phyloP scores from a whole-genome alignment of 2,797 vertebrate genomes.

The Petrocephalus schoutedeni region DNA sequence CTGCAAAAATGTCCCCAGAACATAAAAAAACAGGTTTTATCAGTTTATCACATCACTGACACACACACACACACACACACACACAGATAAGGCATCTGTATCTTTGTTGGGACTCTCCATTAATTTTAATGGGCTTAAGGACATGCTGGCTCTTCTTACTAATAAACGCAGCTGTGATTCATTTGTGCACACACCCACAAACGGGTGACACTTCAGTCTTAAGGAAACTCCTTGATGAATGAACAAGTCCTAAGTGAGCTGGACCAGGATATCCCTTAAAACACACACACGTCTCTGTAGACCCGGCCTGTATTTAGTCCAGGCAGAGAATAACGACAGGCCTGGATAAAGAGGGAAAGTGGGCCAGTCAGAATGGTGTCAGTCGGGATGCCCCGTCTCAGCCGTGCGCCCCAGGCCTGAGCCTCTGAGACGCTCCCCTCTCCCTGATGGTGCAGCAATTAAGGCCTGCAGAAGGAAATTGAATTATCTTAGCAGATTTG shows the following conservation, averaged over 20 bases:
- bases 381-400: background rate
- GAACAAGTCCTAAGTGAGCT: background rate
- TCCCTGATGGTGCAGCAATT: background rate
- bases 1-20: too few relatives aligned
- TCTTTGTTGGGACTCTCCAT: background rate
- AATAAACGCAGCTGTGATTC: background rate
- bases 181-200: background rate
- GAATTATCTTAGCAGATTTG: background rate
- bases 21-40: too few relatives aligned
- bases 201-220: background rate
- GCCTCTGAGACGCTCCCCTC: background rate
- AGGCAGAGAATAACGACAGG: background rate
- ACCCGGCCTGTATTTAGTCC: background rate
- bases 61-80: background rate
- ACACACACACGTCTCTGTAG: background rate
- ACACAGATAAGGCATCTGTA: background rate
- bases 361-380: background rate
- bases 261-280: conserved; percentile 6
- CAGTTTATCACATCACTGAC: too few relatives aligned
- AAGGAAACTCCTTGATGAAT: background rate
- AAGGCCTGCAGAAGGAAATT: background rate
- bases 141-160: background rate
- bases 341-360: background rate
- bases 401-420: background rate
- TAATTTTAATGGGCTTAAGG: background rate